Percentiles rank a stretch among this genome's conserved stretches.
Evolutionary conservation across 2,113 vertebrate genomes (phyloP).

Genomic region (Mungos mungo): DNA sequence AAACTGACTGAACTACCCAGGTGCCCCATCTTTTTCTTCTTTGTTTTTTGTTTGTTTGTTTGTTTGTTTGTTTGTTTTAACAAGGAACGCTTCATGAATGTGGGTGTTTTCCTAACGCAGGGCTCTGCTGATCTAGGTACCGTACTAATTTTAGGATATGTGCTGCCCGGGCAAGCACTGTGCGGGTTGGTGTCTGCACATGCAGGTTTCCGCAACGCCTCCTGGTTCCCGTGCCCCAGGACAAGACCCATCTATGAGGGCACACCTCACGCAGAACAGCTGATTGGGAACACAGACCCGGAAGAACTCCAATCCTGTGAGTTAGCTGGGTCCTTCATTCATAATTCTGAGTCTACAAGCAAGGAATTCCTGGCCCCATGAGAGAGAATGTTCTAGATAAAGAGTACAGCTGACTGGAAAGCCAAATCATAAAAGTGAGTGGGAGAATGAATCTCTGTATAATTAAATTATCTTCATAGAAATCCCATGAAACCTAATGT

Average conservation of each 20-base stretch:
- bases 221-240: not conserved
- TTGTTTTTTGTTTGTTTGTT: not conserved
- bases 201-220: not conserved
- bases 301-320: not conserved
- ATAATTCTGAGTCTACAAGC: not conserved
- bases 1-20: no score
- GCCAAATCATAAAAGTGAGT: not conserved
- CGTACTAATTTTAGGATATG: not conserved
- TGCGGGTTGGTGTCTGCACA: not conserved
- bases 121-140: not conserved
- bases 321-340: not conserved
- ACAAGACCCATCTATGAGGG: not conserved
- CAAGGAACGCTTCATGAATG: not conserved
- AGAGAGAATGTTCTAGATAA: not conserved
- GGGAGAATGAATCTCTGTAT: not conserved
- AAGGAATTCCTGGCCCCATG: not conserved
- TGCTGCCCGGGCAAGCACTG: not conserved
- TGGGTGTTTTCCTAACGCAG: not conserved
- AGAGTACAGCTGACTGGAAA: not conserved
- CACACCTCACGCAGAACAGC: not conserved
- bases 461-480: not conserved
- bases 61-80: not conserved
- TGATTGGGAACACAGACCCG: not conserved
- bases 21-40: not conserved
- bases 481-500: not conserved